Evolutionary conservation across 2,888 invertebrate species (phyloP).

Genomic region (Chymomyza procnemis): DNA sequence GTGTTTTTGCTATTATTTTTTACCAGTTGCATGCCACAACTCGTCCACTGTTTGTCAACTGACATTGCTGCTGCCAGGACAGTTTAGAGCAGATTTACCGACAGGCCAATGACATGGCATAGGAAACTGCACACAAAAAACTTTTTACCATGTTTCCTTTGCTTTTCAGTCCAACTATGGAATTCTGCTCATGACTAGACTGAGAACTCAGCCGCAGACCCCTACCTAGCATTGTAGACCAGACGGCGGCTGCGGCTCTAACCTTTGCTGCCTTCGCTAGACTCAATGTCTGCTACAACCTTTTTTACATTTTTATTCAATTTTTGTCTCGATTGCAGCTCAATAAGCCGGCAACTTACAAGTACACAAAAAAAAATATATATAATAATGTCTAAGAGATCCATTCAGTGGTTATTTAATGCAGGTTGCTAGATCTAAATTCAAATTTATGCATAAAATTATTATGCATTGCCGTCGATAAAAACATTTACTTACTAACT

Average conservation of each 20-base stretch:
- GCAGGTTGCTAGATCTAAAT: neutral
- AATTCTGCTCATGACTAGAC: conserved; percentile 8
- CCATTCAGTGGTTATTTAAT: neutral
- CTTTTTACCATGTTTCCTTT: conserved; percentile 47
- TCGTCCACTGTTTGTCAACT: conserved; percentile 9
- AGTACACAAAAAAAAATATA: neutral
- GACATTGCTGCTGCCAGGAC: conserved; percentile 11
- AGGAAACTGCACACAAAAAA: conserved; percentile 33
- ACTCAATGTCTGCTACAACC: neutral
- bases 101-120: conserved; percentile 63
- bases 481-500: conserved; percentile 1
- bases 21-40: neutral
- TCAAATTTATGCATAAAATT: conserved; percentile 39
- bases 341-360: conserved; percentile 47
- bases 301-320: conserved; percentile 53
- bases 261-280: conserved; percentile 40
- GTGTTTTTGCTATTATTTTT: too few relatives aligned
- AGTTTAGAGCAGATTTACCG: conserved; percentile 38
- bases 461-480: conserved; percentile 57
- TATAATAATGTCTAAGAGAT: neutral
- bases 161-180: conserved; percentile 14
- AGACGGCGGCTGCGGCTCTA: conserved; percentile 59
- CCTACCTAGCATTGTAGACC: conserved; percentile 40
- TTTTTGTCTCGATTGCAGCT: conserved; percentile 63
- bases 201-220: conserved; percentile 16